phyloP scores from a whole-genome alignment of 1,140 invertebrate species.

The Chrysoperla carnea region DNA sequence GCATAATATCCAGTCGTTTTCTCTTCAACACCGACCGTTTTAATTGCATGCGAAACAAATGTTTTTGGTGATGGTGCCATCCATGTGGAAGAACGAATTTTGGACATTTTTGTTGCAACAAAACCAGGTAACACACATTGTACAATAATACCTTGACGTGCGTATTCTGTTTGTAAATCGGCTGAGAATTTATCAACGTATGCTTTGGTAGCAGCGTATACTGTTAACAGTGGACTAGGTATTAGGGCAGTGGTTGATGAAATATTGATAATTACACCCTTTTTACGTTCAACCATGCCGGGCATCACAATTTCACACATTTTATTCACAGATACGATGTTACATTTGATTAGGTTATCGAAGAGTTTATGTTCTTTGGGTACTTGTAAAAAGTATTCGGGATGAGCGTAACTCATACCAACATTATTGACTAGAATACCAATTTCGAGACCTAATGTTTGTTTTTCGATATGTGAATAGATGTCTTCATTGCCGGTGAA shows the following conservation, averaged over 20 bases:
- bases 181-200: slow-evolving; percentile 74
- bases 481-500: slow-evolving; percentile 55
- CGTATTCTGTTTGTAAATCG: slow-evolving; percentile 64
- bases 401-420: slow-evolving; percentile 76
- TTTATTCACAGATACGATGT: slow-evolving; percentile 53
- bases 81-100: slow-evolving; percentile 58
- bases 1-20: slow-evolving; percentile 64
- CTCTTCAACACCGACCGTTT: slow-evolving; percentile 53
- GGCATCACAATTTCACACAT: slow-evolving; percentile 79
- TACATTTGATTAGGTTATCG: slow-evolving; percentile 48
- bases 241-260: slow-evolving; percentile 67
- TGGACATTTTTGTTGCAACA: slow-evolving; percentile 87
- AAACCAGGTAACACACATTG: slow-evolving; percentile 77
- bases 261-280: slow-evolving; percentile 84
- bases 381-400: slow-evolving; percentile 63
- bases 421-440: slow-evolving; percentile 93
- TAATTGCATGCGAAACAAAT: slow-evolving; percentile 61
- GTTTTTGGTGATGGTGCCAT: slow-evolving; percentile 60
- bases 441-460: slow-evolving; percentile 65
- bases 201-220: slow-evolving; percentile 83
- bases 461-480: slow-evolving; percentile 56
- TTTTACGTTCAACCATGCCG: slow-evolving; percentile 65
- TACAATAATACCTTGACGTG: slow-evolving; percentile 55
- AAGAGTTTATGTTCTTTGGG: slow-evolving; percentile 35
- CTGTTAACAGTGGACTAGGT: slow-evolving; percentile 65